Conservation (phyloP, 2,113 vertebrate genomes). For the Elaphurus davidianus region DNA sequence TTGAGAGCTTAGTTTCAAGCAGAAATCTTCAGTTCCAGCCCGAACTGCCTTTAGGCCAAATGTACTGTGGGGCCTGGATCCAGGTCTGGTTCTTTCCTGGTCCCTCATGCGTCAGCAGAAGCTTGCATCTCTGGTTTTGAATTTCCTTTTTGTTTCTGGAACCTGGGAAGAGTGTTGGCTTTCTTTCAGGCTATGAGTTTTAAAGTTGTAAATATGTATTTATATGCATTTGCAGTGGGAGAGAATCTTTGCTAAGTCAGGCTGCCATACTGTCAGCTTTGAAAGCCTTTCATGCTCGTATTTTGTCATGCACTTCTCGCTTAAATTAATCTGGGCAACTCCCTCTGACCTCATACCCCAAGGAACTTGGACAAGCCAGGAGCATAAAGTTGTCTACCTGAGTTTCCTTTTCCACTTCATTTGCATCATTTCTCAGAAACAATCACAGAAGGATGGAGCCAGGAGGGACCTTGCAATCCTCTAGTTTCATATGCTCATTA, state of each 20-base stretch:
- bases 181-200: slow-evolving; percentile 35
- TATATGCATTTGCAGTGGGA: background rate
- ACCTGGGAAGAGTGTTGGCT: background rate
- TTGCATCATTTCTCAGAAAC: background rate
- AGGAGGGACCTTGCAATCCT: background rate
- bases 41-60: background rate
- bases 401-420: slow-evolving; percentile 15
- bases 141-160: slow-evolving; percentile 37
- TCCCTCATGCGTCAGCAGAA: background rate
- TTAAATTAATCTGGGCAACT: background rate
- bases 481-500: background rate
- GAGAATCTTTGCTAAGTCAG: background rate
- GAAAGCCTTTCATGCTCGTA: background rate
- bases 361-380: background rate
- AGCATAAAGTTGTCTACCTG: background rate
- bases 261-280: background rate
- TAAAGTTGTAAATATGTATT: slow-evolving; percentile 4
- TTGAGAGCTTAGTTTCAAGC: background rate
- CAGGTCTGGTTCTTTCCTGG: background rate
- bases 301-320: background rate
- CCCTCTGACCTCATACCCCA: background rate
- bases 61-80: background rate
- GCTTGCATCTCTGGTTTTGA: background rate
- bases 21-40: background rate
- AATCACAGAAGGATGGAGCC: background rate